phyloP scores from a whole-genome alignment of 1,140 invertebrate species.

The Cydia splendana region DNA sequence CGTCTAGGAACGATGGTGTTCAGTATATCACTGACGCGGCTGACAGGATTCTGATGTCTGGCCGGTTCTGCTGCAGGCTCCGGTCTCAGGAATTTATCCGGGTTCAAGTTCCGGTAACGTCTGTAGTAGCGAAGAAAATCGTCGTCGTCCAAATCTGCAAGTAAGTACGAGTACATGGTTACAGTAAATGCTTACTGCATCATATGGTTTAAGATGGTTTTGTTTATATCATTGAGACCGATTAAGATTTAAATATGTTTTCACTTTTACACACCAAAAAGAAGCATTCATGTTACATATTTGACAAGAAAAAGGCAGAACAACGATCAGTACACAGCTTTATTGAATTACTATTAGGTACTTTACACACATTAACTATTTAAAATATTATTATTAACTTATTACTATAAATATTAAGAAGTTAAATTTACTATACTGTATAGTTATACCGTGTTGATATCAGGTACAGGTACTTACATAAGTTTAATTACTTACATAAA shows the following conservation, averaged over 20 bases:
- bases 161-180: background rate
- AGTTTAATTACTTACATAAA: too few relatives aligned
- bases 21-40: constrained; percentile 40
- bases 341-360: too few relatives aligned
- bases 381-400: too few relatives aligned
- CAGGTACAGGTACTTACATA: too few relatives aligned
- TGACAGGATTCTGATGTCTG: constrained; percentile 38
- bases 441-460: too few relatives aligned
- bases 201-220: background rate
- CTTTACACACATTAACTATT: too few relatives aligned
- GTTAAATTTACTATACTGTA: too few relatives aligned
- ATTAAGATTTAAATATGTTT: background rate
- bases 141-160: constrained; percentile 33
- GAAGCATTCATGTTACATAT: too few relatives aligned
- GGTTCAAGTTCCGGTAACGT: constrained; percentile 36
- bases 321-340: too few relatives aligned
- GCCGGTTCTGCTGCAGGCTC: constrained; percentile 36
- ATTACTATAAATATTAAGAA: too few relatives aligned
- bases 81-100: constrained; percentile 32
- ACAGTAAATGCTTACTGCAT: background rate
- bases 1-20: constrained; percentile 34
- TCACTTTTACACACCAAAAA: too few relatives aligned
- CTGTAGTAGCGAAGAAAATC: constrained; percentile 42
- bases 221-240: background rate
- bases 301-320: too few relatives aligned